Evolutionary conservation across 2,888 invertebrate species (phyloP).

Genomic region (Erebia palarica): DNA sequence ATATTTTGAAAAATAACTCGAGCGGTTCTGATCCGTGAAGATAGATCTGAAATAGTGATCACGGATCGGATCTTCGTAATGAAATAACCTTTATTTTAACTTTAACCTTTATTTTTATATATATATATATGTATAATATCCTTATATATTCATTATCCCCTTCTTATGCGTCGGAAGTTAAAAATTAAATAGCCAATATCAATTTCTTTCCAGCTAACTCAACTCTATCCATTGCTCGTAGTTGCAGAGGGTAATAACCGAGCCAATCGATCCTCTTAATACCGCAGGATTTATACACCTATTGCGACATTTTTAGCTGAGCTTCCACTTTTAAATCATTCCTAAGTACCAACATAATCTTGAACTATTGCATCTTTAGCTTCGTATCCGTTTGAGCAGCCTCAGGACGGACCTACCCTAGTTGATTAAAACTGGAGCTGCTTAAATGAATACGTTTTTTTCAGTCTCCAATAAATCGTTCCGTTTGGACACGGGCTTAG

Average conservation of each 20-base stretch:
- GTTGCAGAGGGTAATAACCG: neutral
- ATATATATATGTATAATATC: no score
- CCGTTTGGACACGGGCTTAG: no score
- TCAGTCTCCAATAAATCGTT: no score
- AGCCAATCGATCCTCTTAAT: conserved; percentile 2
- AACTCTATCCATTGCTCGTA: neutral
- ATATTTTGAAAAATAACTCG: no score
- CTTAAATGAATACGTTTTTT: neutral
- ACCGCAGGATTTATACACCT: conserved; percentile 6
- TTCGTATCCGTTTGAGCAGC: neutral
- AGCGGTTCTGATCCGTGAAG: no score
- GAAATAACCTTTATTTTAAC: no score
- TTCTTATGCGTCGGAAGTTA: neutral
- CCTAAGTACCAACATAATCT: conserved; percentile 5
- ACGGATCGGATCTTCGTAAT: no score
- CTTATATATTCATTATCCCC: no score
- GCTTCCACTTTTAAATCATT: conserved; percentile 6
- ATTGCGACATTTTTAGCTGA: conserved; percentile 6
- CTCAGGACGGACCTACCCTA: neutral
- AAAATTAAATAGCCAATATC: neutral
- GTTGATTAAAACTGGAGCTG: neutral
- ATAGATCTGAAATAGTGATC: no score
- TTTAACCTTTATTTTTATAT: no score
- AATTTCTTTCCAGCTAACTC: neutral
- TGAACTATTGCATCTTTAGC: conserved; percentile 1